A percentile compares a stretch with the other conserved stretches of the same genome.
Evolutionary conservation across 1,140 invertebrate species (phyloP).

Genomic region (Caenorhabditis inopinata): DNA sequence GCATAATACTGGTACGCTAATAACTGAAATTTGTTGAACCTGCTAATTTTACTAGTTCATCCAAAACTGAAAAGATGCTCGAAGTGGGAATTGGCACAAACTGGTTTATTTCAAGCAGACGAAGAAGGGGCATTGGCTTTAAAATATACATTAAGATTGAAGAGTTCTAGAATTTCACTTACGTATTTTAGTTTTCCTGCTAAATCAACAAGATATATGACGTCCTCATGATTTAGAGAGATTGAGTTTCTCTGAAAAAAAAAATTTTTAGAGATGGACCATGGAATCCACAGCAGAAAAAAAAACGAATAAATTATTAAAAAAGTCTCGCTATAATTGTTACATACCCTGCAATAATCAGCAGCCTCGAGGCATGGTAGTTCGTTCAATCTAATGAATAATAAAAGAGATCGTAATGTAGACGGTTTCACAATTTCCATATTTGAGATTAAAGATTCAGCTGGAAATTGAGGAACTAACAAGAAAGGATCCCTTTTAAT

Average conservation of each 20-base stretch:
- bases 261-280: too few species aligned
- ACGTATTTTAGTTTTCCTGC: slow-evolving; percentile 13
- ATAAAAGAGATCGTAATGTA: neutral
- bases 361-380: neutral
- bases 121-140: neutral
- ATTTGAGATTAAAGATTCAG: neutral
- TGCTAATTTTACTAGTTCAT: neutral
- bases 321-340: neutral
- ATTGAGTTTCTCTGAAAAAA: neutral
- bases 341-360: neutral
- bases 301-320: too few species aligned
- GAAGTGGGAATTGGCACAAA: neutral
- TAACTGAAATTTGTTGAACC: neutral
- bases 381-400: slow-evolving; percentile 3
- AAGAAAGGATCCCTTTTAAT: too few species aligned
- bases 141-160: neutral
- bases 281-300: too few species aligned
- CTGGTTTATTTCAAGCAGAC: neutral
- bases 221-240: neutral
- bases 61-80: neutral
- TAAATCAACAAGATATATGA: neutral
- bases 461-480: neutral
- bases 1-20: neutral
- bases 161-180: neutral
- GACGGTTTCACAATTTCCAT: neutral